A percentile compares a stretch with the other conserved stretches of the same genome.
Conservation (phyloP, 2,888 invertebrate genomes). For the Pammene fasciana region DNA sequence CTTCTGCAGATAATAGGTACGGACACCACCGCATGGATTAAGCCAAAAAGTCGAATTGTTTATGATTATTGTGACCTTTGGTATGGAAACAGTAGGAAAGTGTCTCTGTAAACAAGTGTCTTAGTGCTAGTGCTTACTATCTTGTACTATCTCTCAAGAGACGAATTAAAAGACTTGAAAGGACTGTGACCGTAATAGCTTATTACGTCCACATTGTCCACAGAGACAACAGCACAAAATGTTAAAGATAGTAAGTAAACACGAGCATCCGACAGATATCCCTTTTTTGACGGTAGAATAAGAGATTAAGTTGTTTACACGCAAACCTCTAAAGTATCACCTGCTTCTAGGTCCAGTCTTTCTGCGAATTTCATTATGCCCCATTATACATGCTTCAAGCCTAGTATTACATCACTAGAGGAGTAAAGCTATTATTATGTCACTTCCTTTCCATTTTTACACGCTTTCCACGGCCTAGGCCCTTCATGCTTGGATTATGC, state of each 20-base stretch:
- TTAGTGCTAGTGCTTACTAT: too few species aligned
- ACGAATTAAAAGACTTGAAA: neutral
- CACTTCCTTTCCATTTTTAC: slow-evolving; percentile 32
- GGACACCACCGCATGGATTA: too few species aligned
- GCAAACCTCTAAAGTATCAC: slow-evolving; percentile 1
- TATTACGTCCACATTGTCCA: neutral
- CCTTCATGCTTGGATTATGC: slow-evolving; percentile 32
- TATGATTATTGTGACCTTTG: too few species aligned
- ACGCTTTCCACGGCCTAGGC: slow-evolving; percentile 31
- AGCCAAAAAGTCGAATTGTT: too few species aligned
- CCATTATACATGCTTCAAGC: slow-evolving; percentile 10
- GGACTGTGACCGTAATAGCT: slow-evolving; percentile 3
- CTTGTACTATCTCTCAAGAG: too few species aligned
- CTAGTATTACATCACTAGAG: slow-evolving; percentile 19
- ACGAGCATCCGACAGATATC: neutral
- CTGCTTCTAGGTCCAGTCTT: slow-evolving; percentile 4
- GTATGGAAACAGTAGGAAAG: too few species aligned
- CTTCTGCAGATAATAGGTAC: too few species aligned
- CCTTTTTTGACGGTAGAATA: neutral
- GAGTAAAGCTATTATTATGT: slow-evolving; percentile 16
- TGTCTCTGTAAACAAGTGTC: too few species aligned
- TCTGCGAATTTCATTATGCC: slow-evolving; percentile 6
- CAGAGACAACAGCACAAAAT: neutral
- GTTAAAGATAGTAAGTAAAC: slow-evolving; percentile 12
- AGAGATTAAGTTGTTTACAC: neutral